A percentile compares a stretch with the other conserved stretches of the same genome.
Conservation (phyloP, 2,888 invertebrate genomes). For the Bruchidius siliquastri region DNA sequence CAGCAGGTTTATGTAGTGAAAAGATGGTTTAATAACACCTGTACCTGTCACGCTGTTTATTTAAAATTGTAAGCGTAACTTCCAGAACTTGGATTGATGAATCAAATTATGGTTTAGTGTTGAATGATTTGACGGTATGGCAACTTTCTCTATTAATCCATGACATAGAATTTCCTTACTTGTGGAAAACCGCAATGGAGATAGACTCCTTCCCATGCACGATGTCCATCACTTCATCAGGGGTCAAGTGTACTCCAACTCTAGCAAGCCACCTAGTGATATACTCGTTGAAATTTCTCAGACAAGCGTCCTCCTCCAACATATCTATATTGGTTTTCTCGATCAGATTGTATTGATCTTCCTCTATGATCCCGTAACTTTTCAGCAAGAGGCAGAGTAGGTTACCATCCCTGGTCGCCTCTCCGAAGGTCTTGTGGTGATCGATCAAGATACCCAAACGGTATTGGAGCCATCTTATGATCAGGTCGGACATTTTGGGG, state of each 20-base stretch:
- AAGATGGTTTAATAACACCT: too few relatives aligned
- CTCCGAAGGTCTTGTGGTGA: constrained; percentile 44
- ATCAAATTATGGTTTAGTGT: too few relatives aligned
- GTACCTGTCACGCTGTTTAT: too few relatives aligned
- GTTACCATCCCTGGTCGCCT: constrained; percentile 55
- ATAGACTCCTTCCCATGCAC: constrained; percentile 51
- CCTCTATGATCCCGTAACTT: constrained; percentile 56
- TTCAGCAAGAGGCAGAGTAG: constrained; percentile 54
- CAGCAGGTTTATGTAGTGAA: too few relatives aligned
- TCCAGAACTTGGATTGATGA: too few relatives aligned
- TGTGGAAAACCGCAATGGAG: constrained; percentile 56
- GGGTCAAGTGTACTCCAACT: constrained; percentile 49
- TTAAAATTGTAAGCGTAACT: too few relatives aligned
- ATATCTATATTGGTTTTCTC: constrained; percentile 31
- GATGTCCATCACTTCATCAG: constrained; percentile 49
- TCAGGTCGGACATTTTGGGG: constrained; percentile 53
- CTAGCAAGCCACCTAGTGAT: constrained; percentile 53
- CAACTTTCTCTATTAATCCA: too few relatives aligned
- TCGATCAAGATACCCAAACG: constrained; percentile 53
- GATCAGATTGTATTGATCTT: constrained; percentile 53
- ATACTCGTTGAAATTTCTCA: constrained; percentile 48
- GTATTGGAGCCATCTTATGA: constrained; percentile 58
- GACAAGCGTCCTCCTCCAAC: constrained; percentile 20
- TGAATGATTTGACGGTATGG: too few relatives aligned
- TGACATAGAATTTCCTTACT: constrained; percentile 24